phyloP scores from a whole-genome alignment of 2,113 vertebrate species.

The Alethe diademata region DNA sequence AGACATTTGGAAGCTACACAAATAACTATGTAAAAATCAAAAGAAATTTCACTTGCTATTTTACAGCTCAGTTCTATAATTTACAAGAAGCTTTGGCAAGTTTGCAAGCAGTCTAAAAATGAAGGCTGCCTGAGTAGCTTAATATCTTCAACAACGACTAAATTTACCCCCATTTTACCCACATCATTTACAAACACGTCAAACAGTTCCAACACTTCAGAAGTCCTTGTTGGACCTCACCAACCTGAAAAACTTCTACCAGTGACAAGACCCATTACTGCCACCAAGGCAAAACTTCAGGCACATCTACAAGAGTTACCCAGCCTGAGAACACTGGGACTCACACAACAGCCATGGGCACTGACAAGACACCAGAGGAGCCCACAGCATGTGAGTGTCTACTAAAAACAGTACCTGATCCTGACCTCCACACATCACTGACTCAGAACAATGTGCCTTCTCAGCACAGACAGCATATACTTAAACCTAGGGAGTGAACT shows the following conservation, averaged over 20 bases:
- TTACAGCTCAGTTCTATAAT: neutral
- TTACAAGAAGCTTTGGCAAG: neutral
- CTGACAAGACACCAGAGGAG: neutral
- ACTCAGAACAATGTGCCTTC: fast-evolving
- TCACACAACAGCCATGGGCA: neutral
- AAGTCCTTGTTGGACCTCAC: neutral
- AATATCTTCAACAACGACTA: neutral
- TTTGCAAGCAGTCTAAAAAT: neutral
- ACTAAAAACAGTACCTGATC: neutral
- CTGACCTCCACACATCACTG: neutral
- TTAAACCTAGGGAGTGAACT: neutral
- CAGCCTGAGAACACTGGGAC: neutral
- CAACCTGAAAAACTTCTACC: neutral
- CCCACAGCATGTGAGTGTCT: fast-evolving
- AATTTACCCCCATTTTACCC: neutral
- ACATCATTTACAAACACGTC: neutral
- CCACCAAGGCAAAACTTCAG: neutral
- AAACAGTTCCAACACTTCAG: neutral
- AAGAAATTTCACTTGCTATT: neutral
- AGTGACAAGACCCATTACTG: neutral
- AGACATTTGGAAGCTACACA: neutral
- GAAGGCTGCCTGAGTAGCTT: neutral
- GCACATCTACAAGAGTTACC: neutral
- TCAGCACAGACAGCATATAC: neutral
- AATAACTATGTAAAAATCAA: neutral